phyloP scores from a whole-genome alignment of 2,888 invertebrate genomes.

The Amphipoea oculea region DNA sequence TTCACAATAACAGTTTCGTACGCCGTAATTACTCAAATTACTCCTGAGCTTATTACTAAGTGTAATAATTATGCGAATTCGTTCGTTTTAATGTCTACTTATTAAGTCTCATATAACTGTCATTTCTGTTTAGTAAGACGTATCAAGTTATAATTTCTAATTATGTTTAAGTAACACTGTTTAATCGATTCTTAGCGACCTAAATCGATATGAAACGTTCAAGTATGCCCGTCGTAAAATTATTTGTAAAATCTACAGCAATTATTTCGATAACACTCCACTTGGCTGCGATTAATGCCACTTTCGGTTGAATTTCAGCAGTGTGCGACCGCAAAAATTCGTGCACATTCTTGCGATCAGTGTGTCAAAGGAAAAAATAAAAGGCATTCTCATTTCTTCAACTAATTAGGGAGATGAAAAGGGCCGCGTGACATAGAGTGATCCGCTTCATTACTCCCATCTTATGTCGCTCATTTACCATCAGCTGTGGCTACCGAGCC shows the following conservation, averaged over 20 bases:
- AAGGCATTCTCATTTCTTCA: conserved; percentile 69
- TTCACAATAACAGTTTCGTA: conserved; percentile 43
- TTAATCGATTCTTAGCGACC: conserved; percentile 34
- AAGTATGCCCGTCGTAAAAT: not conserved
- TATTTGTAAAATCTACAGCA: conserved; percentile 34
- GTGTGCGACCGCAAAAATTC: conserved; percentile 24
- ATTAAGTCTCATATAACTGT: conserved; percentile 47
- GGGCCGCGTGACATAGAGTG: conserved; percentile 73
- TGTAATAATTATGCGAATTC: conserved; percentile 55
- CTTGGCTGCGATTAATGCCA: conserved; percentile 29
- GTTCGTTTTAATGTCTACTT: conserved; percentile 45
- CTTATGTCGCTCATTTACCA: conserved; percentile 57
- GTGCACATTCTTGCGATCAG: conserved; percentile 33
- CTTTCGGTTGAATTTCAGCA: conserved; percentile 18
- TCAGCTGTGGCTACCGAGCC: conserved; percentile 55
- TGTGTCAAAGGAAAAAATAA: conserved; percentile 65
- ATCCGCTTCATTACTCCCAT: conserved; percentile 74
- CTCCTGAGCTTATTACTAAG: conserved; percentile 41
- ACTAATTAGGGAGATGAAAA: conserved; percentile 81
- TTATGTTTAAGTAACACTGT: conserved; percentile 28
- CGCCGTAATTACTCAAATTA: conserved; percentile 62
- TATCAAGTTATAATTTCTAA: conserved; percentile 51
- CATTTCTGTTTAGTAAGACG: conserved; percentile 40
- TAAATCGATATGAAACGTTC: conserved; percentile 24
- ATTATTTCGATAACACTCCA: conserved; percentile 33